Evolutionary conservation across 2,888 invertebrate genomes (phyloP), one percentile per base, ranked within the genome.

Genomic region (Operophtera brumata): DNA sequence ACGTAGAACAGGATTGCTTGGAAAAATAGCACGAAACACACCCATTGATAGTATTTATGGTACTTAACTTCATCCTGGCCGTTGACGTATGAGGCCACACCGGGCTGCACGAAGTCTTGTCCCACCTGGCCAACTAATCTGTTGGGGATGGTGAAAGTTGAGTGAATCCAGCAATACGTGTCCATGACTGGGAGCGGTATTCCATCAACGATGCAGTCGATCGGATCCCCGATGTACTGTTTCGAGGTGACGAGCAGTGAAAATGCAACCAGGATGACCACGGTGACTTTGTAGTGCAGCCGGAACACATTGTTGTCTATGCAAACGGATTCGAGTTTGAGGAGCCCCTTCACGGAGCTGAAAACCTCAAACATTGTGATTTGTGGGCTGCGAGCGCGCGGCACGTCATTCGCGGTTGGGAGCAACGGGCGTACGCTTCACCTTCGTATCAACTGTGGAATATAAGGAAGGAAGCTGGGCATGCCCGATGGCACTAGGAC

Each of bases 41-140:
- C 97, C 97, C 97, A 97, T 92, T 97, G 97, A 86, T 97, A 97
- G 86, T 97, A 97, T 80, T 97, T 97, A 87, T 97, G 97, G 84
- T 97, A 96, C 80, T 96, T 96, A 42, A 95, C 93, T 77, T 95
- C 94, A 73, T 96, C 96, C 73, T 94, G 92, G 48, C 95, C 95
- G 54, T 95, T 95, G 58, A 94, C 93, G 83, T 95, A 94, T 47
- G 94, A 91, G 1, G 93, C 94, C 1, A 97, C 95, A 57, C 97
- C 97, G 0, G 96, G 95, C 69, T 96, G 95, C 14, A 95, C 95
- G 51, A 96, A 92, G 73, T 96, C 96, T 66, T 94, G 92, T 54
- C 96, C 96, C 40, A 96, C 92, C 57, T 93, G 91, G 45, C 96
- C 96, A 40, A 92, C 93, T 58, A 95, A 87, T 69, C 95, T 92